Percentiles rank a stretch among this genome's conserved stretches.
These are phyloP conservation scores for Harpagifer antarcticus DNA, from an alignment of 2,797 vertebrate genomes.

Conservation along the genomic window DNA sequence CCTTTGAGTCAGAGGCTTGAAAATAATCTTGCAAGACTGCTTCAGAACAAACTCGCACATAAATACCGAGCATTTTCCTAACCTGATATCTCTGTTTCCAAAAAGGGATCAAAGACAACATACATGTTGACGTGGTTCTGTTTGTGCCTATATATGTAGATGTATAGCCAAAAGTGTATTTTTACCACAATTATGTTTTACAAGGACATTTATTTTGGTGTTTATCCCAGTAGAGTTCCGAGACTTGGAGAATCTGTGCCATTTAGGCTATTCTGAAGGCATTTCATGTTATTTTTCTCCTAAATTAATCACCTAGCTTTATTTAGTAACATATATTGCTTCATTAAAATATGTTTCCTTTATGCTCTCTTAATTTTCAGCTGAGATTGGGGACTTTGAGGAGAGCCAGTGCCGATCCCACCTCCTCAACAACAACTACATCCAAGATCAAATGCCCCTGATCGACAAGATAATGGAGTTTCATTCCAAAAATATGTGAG, in stretches of 20 bases:
- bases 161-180: not conserved
- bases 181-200: not conserved
- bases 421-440: constrained; percentile 96
- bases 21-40: constrained; percentile 38
- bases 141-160: not conserved
- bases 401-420: constrained; percentile 94
- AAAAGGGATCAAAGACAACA: constrained; percentile 35
- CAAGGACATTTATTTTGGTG: not conserved
- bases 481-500: constrained; percentile 94
- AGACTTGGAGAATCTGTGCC: not conserved
- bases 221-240: not conserved
- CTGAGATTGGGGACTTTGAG: constrained; percentile 98
- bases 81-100: constrained; percentile 33
- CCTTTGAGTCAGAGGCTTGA: constrained; percentile 58
- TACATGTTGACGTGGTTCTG: constrained; percentile 5
- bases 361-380: constrained; percentile 74
- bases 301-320: not conserved
- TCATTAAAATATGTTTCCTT: constrained; percentile 11
- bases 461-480: constrained; percentile 97
- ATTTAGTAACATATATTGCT: not conserved
- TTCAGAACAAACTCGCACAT: constrained; percentile 37
- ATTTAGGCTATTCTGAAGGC: not conserved
- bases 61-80: constrained; percentile 37
- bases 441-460: constrained; percentile 96
- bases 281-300: not conserved